Evolutionary conservation across 2,113 vertebrate genomes (phyloP).

Genomic region (Equus quagga): DNA sequence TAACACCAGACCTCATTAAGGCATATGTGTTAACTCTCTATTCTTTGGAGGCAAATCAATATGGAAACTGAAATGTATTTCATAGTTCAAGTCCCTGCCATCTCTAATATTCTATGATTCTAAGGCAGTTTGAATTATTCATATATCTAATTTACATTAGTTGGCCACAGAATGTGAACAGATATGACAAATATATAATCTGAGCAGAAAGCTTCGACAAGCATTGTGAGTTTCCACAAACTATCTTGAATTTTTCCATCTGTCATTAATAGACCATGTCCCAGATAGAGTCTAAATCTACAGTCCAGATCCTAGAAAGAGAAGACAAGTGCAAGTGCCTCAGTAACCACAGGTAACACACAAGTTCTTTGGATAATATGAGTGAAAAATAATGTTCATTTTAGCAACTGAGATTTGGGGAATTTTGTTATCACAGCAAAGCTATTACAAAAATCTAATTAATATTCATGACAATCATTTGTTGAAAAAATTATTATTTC

Average conservation of each 20-base stretch:
- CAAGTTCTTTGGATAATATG: not conserved
- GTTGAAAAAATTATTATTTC: too few species aligned
- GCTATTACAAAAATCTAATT: not conserved
- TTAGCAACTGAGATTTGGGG: not conserved
- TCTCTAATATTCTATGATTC: not conserved
- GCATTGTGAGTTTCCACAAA: not conserved
- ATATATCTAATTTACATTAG: not conserved
- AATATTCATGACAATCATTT: too few species aligned
- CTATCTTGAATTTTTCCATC: not conserved
- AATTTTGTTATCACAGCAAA: not conserved
- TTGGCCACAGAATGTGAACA: not conserved
- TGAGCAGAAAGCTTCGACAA: not conserved
- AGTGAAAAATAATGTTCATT: not conserved
- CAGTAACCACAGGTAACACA: not conserved
- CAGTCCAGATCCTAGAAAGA: not conserved
- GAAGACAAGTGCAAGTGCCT: not conserved
- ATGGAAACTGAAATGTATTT: not conserved
- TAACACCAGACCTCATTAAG: not conserved
- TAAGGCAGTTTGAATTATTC: not conserved
- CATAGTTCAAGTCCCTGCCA: not conserved
- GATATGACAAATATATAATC: not conserved
- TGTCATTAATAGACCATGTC: not conserved
- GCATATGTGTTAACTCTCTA: not conserved
- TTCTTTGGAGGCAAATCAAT: not conserved
- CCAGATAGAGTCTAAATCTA: not conserved